Evolutionary conservation across 1,140 invertebrate genomes (phyloP).

Genomic region (Bombus sibiricus): DNA sequence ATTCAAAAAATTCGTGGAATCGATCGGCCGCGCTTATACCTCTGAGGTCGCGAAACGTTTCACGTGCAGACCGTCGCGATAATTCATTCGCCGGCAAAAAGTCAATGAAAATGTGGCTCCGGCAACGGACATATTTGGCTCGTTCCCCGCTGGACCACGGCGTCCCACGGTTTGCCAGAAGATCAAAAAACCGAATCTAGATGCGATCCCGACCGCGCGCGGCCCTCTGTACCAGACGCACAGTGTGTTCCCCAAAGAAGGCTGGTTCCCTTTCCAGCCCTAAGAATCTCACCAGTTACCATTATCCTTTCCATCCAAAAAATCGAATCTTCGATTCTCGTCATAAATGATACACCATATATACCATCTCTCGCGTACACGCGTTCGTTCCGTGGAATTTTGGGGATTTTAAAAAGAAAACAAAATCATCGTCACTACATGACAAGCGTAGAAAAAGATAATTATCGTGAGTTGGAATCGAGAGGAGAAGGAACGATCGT

Average conservation of each 20-base stretch:
- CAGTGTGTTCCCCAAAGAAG: constrained; percentile 30
- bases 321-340: background rate
- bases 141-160: constrained; percentile 41
- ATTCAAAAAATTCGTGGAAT: background rate
- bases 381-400: background rate
- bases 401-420: background rate
- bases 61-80: constrained; percentile 46
- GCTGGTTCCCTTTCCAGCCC: constrained; percentile 18
- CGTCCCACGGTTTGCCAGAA: constrained; percentile 65
- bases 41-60: constrained; percentile 30
- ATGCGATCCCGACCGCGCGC: constrained; percentile 36
- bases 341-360: background rate
- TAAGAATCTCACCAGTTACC: constrained; percentile 22
- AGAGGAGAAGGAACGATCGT: background rate
- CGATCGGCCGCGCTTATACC: constrained; percentile 30
- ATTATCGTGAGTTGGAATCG: background rate
- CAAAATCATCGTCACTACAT: background rate
- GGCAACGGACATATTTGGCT: constrained; percentile 69
- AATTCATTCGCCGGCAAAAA: constrained; percentile 60
- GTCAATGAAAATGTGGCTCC: constrained; percentile 61
- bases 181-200: constrained; percentile 63
- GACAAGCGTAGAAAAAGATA: constrained; percentile 32
- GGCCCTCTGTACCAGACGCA: background rate
- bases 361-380: background rate
- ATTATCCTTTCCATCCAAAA: background rate